These are phyloP conservation scores for Mastigias papua DNA, from an alignment of 30 jellyfish, hydroid and myxozoan species.

Conservation along the genomic window DNA sequence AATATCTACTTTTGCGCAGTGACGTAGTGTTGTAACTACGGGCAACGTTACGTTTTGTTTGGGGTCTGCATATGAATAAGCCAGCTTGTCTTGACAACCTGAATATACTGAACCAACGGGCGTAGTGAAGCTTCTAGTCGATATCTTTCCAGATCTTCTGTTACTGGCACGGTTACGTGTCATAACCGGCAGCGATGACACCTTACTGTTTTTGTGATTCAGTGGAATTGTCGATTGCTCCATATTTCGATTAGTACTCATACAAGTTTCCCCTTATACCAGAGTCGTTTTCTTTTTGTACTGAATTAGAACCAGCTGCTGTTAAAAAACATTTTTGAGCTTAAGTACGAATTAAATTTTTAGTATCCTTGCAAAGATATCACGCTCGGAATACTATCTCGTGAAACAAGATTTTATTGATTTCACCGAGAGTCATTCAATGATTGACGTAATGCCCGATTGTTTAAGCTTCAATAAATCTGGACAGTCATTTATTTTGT, in stretches of 20 bases:
- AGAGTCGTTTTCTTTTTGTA: too few relatives aligned
- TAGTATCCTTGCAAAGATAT: too few relatives aligned
- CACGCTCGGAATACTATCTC: too few relatives aligned
- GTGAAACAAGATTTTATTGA: too few relatives aligned
- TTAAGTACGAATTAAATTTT: too few relatives aligned
- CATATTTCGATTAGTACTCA: neutral
- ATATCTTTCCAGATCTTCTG: neutral
- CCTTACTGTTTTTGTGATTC: neutral
- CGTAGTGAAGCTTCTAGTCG: neutral
- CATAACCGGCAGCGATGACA: neutral
- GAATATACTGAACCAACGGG: constrained; percentile 9
- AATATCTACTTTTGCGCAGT: neutral
- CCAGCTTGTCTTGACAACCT: neutral
- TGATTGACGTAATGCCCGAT: neutral
- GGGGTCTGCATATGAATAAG: neutral
- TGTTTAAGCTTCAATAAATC: neutral
- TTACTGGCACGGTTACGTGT: constrained; percentile 7
- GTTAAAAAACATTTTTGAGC: too few relatives aligned
- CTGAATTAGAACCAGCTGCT: too few relatives aligned
- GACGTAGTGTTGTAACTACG: neutral
- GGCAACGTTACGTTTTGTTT: constrained; percentile 18
- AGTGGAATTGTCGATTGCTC: constrained; percentile 14
- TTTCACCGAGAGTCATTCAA: too few relatives aligned
- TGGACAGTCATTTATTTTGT: neutral
- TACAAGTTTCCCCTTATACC: neutral